These are phyloP conservation scores for Caenorhabditis tropicalis DNA, from an alignment of 1,140 invertebrate species.

Conservation along the genomic window DNA sequence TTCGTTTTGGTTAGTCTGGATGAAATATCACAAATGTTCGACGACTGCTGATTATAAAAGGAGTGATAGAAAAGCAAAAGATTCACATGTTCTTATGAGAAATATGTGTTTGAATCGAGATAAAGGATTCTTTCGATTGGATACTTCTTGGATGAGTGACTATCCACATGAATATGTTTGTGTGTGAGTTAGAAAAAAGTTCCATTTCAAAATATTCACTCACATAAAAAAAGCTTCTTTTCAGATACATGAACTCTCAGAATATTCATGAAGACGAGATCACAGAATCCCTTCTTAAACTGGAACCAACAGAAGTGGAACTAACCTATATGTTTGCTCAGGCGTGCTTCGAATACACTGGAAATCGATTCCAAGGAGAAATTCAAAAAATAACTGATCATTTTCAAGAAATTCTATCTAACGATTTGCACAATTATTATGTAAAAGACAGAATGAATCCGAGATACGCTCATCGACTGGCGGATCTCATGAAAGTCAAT, in stretches of 20 bases:
- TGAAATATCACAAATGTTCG: neutral
- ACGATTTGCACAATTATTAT: conserved; percentile 12
- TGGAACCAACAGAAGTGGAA: neutral
- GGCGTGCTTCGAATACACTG: neutral
- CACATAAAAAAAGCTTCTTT: neutral
- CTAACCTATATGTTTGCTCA: neutral
- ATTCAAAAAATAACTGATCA: neutral
- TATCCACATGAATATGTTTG: neutral
- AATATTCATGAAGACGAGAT: neutral
- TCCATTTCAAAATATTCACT: neutral
- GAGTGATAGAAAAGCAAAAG: neutral
- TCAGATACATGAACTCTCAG: neutral
- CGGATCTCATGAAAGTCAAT: neutral
- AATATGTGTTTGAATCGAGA: neutral
- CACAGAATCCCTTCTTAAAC: neutral
- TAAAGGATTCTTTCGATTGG: neutral
- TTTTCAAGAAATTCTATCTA: neutral
- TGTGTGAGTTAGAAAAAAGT: neutral
- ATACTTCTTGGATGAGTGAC: neutral
- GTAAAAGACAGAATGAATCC: neutral
- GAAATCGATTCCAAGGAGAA: neutral
- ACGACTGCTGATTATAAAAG: neutral
- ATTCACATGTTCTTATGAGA: neutral
- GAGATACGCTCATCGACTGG: neutral
- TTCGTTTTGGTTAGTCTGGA: neutral